Base-by-base conservation (phyloP, 2,888 invertebrate species). In the Oscheius sp. region DNA sequence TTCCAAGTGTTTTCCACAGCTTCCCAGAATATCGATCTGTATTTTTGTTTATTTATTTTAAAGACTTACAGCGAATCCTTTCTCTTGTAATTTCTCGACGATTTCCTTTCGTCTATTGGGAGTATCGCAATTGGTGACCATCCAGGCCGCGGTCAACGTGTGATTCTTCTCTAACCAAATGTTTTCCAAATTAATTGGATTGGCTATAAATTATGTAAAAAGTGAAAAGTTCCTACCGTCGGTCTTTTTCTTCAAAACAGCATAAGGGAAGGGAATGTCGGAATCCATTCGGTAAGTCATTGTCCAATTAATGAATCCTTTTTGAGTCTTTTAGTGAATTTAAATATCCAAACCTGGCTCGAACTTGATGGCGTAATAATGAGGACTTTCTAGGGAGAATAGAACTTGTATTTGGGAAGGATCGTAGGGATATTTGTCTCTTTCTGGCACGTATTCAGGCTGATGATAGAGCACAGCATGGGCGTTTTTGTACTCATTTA, bases 241-340 rank as follows among this genome's bases (percentile, higher is more conserved):
- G n/a, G n/a, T n/a, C n/a, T n/a, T n/a, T n/a, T n/a, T n/a, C n/a
- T n/a, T n/a, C n/a, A n/a, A n/a, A n/a, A n/a, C n/a, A n/a, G n/a
- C n/a, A 52, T 76, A 78, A 0, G 75, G 78, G 34, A 74, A 65
- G 64, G 58, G 73, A 0, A 78, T 39, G 37, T 78, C 75, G 2
- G 78, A 67, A 52, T 76, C 78, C 3, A 42, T 68, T 27, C 78
- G 65, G 50, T 73, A 74, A 1, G 74, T 78, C 75, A 78, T 78
- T 12, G 78, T 78, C 78, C 78, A 78, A 55, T 78, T 78, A 10
- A 78, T 74, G n/a, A n/a, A n/a, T n/a, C n/a, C n/a, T n/a, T n/a
- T n/a, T n/a, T n/a, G n/a, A n/a, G n/a, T n/a, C n/a, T n/a, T n/a
- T n/a, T n/a, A n/a, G n/a, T n/a, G n/a, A n/a, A n/a, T n/a, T n/a